These are phyloP conservation scores for Synanthedon tipuliformis DNA, from an alignment of 2,888 invertebrate genomes.

Conservation along the genomic window DNA sequence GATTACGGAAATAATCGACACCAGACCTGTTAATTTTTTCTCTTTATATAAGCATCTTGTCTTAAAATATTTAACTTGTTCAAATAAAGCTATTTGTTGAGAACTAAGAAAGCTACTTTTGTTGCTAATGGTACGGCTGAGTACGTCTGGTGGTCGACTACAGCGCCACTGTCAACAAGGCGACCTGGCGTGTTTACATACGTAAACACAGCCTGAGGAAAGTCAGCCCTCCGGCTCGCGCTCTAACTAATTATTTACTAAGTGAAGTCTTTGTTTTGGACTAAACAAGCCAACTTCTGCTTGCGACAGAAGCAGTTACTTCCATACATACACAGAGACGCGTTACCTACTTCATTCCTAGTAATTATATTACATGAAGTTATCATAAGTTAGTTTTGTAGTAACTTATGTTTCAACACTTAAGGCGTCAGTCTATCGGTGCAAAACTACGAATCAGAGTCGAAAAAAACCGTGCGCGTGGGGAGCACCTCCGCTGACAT, in stretches of 20 bases:
- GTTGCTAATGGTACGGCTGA: background rate
- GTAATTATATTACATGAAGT: background rate
- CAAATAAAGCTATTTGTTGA: background rate
- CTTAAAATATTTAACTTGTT: background rate
- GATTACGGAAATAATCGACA: too few relatives aligned
- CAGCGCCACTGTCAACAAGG: slow-evolving; percentile 8
- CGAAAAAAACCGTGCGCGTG: too few relatives aligned
- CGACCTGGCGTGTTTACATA: slow-evolving; percentile 27
- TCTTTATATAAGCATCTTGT: too few relatives aligned
- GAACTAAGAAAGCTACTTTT: background rate
- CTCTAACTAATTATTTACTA: slow-evolving; percentile 42
- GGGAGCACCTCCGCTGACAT: too few relatives aligned
- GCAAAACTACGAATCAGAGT: too few relatives aligned
- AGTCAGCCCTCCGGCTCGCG: slow-evolving; percentile 26
- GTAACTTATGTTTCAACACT: background rate
- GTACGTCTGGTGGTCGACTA: background rate
- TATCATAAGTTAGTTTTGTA: background rate
- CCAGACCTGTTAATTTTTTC: too few relatives aligned
- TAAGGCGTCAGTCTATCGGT: too few relatives aligned
- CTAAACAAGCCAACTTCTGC: slow-evolving; percentile 37
- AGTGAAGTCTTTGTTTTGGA: slow-evolving; percentile 31
- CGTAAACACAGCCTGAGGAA: slow-evolving; percentile 41
- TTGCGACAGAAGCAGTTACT: slow-evolving; percentile 17
- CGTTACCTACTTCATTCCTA: background rate
- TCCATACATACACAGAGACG: slow-evolving; percentile 4